Percentiles rank a stretch among this genome's conserved stretches.
Evolutionary conservation across 2,113 vertebrate genomes (phyloP).

Genomic region (Aphyosemion australe): DNA sequence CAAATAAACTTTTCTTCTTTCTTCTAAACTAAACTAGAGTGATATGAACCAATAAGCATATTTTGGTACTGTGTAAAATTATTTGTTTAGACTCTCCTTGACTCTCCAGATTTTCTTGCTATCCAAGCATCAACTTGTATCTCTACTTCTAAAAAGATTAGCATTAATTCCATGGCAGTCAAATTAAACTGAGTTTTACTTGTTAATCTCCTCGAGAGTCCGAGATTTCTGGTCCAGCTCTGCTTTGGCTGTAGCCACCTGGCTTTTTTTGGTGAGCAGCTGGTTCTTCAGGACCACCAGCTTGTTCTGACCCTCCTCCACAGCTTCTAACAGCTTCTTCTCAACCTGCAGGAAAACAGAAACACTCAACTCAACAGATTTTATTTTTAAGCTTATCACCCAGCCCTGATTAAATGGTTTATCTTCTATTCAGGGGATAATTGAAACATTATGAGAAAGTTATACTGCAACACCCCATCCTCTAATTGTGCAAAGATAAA

Average conservation of each 20-base stretch:
- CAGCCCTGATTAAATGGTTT: too few species aligned
- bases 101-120: too few species aligned
- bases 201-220: slow-evolving; percentile 76
- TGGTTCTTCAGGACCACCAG: slow-evolving; percentile 76
- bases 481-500: too few species aligned
- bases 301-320: slow-evolving; percentile 78
- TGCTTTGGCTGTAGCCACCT: slow-evolving; percentile 73
- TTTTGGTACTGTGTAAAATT: background rate
- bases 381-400: too few species aligned
- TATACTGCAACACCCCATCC: too few species aligned
- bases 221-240: slow-evolving; percentile 83
- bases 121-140: too few species aligned
- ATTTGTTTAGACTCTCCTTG: background rate
- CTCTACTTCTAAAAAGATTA: background rate
- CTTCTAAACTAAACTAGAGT: too few species aligned
- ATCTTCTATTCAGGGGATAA: too few species aligned
- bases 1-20: too few species aligned
- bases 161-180: too few species aligned
- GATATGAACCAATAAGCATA: background rate
- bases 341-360: slow-evolving; percentile 77
- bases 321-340: slow-evolving; percentile 71
- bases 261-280: slow-evolving; percentile 77
- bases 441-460: too few species aligned
- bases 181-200: slow-evolving; percentile 64
- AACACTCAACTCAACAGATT: background rate